Conservation (phyloP, 1,140 invertebrate genomes). For the Pseudachorutes palmiensis region DNA sequence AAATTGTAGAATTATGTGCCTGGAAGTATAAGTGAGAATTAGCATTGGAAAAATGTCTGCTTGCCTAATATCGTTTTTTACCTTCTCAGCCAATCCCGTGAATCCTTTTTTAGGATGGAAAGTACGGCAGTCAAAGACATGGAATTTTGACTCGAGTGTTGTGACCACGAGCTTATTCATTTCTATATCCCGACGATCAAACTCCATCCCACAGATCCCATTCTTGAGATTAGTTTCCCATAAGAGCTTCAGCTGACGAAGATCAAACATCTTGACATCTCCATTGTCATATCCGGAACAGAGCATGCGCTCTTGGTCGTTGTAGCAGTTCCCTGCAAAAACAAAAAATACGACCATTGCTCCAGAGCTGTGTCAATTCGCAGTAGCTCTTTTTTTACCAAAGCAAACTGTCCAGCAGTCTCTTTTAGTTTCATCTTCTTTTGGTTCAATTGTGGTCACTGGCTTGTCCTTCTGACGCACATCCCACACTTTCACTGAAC, state of each 20-base stretch:
- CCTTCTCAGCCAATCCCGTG: constrained; percentile 64
- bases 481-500: constrained; percentile 91
- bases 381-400: constrained; percentile 47
- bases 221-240: constrained; percentile 92
- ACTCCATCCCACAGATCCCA: constrained; percentile 83
- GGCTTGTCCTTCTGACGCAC: constrained; percentile 72
- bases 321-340: constrained; percentile 65
- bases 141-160: constrained; percentile 85
- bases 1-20: constrained; percentile 75
- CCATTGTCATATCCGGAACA: constrained; percentile 93
- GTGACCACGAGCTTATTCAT: constrained; percentile 92
- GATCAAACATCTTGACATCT: constrained; percentile 89
- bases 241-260: constrained; percentile 68
- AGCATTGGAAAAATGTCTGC: no score
- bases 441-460: constrained; percentile 76
- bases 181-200: constrained; percentile 84
- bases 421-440: constrained; percentile 53
- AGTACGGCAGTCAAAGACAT: constrained; percentile 79
- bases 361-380: no score
- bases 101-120: constrained; percentile 82
- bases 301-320: constrained; percentile 71
- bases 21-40: constrained; percentile 40
- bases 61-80: constrained; percentile 41
- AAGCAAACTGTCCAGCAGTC: constrained; percentile 85
- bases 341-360: no score